Base-by-base conservation (phyloP, 2,888 invertebrate species). In the Idaea biselata region DNA sequence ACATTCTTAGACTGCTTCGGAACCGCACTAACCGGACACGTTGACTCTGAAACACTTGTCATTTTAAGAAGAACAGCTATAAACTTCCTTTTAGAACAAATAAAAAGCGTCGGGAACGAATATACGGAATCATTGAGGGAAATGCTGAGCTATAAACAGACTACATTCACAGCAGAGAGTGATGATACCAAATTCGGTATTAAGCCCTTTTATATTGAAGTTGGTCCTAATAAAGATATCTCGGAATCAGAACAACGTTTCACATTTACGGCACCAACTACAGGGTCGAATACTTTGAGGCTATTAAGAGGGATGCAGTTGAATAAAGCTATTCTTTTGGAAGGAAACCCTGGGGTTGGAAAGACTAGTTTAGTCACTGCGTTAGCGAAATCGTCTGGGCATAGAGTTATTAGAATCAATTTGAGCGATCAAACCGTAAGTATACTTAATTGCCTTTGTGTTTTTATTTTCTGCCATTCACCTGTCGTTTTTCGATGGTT, bases 321-420 rank as follows among this genome's bases (percentile, higher is more conserved):
- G 65, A 96, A 96, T 67, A 97, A 98, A 83, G 98, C 99, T 0
- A 95, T 99, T 64, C 93, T 99, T 61, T 88, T 99, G 17, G 99
- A 99, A 93, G 99, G 98, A 1, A 97, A 98, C 75, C 99, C 99
- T 3, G 99, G 99, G 1, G 99, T 99, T 18, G 99, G 99, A 3
- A 99, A 99, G 89, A 99, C 99, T 0, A 98, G 98, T 73, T 93
- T 99, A 62, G 97, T 99, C 1, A 95, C 96, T 61, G 98, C 98
- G 31, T 90, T 99, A 55, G 99, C 99, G 0, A 95, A 95, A 78
- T 94, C 95, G 8, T 95, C 98, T 1, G 97, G 97, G 1, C 95
- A 98, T 82, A 94, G 94, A 78, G 94, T 99, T 44, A 95, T 98
- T 16, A 94, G 99, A 58, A 98, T 99, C 65, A 99, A 99, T 93